phyloP scores from a whole-genome alignment of 53 echinoderm and acorn worm genomes.

The Henricia sp. region DNA sequence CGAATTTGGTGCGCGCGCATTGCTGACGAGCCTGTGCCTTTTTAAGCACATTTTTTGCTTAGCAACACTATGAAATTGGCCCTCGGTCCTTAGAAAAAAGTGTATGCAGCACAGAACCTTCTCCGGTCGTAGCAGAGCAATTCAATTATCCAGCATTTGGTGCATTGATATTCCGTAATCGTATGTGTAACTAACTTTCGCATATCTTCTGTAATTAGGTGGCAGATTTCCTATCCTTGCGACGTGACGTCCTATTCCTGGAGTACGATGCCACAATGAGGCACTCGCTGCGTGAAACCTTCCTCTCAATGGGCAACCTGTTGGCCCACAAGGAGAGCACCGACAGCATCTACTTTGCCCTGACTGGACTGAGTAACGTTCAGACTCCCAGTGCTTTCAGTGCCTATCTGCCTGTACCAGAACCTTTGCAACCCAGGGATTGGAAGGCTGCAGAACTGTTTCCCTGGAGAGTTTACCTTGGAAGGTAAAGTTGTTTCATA shows the following conservation, averaged over 20 bases:
- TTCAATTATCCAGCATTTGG: too few species aligned
- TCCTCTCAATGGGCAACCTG: slow-evolving; percentile 89
- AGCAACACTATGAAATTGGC: too few species aligned
- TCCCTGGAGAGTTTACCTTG: slow-evolving; percentile 86
- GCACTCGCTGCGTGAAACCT: slow-evolving; percentile 90
- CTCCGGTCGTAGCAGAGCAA: too few species aligned
- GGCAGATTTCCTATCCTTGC: slow-evolving; percentile 82
- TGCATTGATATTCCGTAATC: too few species aligned
- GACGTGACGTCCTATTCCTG: slow-evolving; percentile 89
- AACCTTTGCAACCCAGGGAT: slow-evolving; percentile 90
- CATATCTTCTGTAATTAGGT: slow-evolving; percentile 57
- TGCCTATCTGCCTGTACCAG: slow-evolving; percentile 80
- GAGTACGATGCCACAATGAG: slow-evolving; percentile 92
- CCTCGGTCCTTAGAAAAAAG: too few species aligned
- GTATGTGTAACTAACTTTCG: too few species aligned
- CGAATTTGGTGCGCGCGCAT: too few species aligned
- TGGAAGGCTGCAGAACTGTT: slow-evolving; percentile 75
- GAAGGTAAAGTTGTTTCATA: slow-evolving; percentile 82
- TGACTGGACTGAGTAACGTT: slow-evolving; percentile 80
- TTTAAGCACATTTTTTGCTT: too few species aligned
- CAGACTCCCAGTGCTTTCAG: slow-evolving; percentile 80
- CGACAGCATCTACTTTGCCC: slow-evolving; percentile 77
- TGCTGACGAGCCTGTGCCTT: too few species aligned
- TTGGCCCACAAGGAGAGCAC: slow-evolving; percentile 73
- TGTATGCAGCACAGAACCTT: too few species aligned